Base-by-base conservation (phyloP, 2,888 invertebrate genomes). In the Axea sp. region DNA sequence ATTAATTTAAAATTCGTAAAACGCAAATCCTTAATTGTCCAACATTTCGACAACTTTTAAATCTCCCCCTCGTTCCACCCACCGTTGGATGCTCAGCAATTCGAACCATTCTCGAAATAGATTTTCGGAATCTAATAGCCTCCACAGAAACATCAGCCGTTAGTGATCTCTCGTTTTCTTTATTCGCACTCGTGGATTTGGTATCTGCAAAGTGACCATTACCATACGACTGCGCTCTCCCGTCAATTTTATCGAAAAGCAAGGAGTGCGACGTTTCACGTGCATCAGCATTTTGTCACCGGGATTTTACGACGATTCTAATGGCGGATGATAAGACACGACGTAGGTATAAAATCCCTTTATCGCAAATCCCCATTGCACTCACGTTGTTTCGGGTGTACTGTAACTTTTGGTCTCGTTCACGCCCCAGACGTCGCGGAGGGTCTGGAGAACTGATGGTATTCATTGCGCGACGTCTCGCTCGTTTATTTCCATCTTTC, bases 401-500 rank as follows among this genome's bases (percentile, higher is more conserved):
- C 8, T 14, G 51, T 17, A 47, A 73, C 55, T 62, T 64, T 43
- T 28, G 53, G 69, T 12, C 43, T 33, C 17, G 33, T 69, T 69
- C 60, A 41, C 55, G 39, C 55, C 37, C 37, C 19, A 37, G 5
- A 17, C 19, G 33, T 31, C 15, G 33, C 26, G 39, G 12, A 7
- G 24, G 24, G 1, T 3, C 6, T 24, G 6, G 24, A 11, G 9
- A n/a, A 9, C 11, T 24, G 39, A 31, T 28, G 41, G 49, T 55
- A 71, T 73, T 73, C 73, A 62, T 55, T 57, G 67, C 67, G 24
- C 62, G 62, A 28, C 67, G 73, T 49, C 59, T 51, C 59, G 72
- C 59, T 73, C 73, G 67, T 73, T 73, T 68, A 67, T 73, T 67
- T 67, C 60, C 73, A 60, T 67, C 55, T 45, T 39, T 55, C 67